Percentiles rank a stretch among this genome's conserved stretches.
Evolutionary conservation across 2,113 vertebrate species (phyloP).

Genomic region (Istiophorus platypterus): DNA sequence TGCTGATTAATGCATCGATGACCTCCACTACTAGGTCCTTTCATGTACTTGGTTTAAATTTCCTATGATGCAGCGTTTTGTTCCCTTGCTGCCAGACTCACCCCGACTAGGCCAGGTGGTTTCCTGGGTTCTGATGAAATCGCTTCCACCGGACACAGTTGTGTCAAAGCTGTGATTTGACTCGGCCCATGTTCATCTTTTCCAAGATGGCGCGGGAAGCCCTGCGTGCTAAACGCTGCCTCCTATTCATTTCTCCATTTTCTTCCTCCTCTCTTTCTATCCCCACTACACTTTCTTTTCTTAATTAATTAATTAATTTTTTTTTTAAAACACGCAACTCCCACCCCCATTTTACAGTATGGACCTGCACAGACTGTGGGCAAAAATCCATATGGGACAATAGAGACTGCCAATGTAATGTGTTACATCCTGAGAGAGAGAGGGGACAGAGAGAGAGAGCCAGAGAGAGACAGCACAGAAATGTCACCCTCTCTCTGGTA

Average conservation of each 20-base stretch:
- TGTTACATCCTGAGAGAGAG: slow-evolving; percentile 50
- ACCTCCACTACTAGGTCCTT: not conserved
- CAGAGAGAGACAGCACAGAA: slow-evolving; percentile 20
- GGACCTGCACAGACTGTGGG: slow-evolving; percentile 70
- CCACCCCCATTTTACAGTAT: slow-evolving; percentile 56
- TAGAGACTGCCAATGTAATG: slow-evolving; percentile 63
- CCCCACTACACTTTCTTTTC: slow-evolving; percentile 1
- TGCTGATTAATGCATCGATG: not conserved
- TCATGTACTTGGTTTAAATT: not conserved
- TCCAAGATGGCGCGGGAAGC: not conserved
- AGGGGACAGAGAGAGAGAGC: slow-evolving; percentile 13
- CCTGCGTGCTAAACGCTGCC: slow-evolving; percentile 17
- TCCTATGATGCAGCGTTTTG: too few relatives aligned
- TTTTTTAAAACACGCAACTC: slow-evolving; percentile 27
- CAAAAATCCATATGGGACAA: slow-evolving; percentile 63
- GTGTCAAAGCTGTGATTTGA: not conserved
- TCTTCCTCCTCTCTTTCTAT: not conserved
- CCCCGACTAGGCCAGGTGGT: too few relatives aligned
- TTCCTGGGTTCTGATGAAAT: too few relatives aligned
- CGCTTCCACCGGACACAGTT: too few relatives aligned
- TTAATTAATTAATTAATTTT: too few relatives aligned
- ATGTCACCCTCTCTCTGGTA: slow-evolving; percentile 29
- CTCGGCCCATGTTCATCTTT: not conserved
- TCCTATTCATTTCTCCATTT: not conserved
- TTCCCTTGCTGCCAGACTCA: not conserved